phyloP scores from a whole-genome alignment of 2,888 invertebrate species.

The Pristionchus maxplancki region DNA sequence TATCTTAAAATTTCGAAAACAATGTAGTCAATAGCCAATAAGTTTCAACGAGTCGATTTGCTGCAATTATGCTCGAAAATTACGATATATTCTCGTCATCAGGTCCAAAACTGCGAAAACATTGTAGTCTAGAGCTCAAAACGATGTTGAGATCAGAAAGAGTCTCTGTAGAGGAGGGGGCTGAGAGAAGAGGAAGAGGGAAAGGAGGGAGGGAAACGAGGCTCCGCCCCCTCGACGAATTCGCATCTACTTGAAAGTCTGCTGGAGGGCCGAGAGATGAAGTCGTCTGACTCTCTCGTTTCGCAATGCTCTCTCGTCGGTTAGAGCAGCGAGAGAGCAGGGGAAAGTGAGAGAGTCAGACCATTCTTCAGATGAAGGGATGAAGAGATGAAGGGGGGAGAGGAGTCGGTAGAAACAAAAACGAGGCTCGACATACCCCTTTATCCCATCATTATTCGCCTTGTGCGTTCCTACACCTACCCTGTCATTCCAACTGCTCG shows the following conservation, averaged over 20 bases:
- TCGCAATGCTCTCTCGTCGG: neutral
- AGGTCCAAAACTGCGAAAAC: neutral
- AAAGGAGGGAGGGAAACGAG: neutral
- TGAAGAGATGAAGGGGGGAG: neutral
- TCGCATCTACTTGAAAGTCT: slow-evolving; percentile 46
- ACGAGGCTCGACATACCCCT: no score
- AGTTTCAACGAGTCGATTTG: neutral
- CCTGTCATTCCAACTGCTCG: no score
- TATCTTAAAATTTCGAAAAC: no score
- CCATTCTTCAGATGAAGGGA: neutral
- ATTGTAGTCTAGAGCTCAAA: neutral
- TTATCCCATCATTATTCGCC: no score
- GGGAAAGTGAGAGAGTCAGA: no score
- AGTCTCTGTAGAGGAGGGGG: neutral
- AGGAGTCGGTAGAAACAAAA: neutral
- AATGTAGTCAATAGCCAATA: no score
- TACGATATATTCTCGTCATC: neutral
- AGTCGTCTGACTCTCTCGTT: no score
- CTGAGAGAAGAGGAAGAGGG: neutral
- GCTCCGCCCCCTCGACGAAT: slow-evolving; percentile 9
- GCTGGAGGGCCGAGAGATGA: neutral
- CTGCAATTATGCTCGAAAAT: neutral
- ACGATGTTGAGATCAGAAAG: slow-evolving; percentile 3
- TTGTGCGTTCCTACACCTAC: no score
- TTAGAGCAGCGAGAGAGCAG: neutral